Base-by-base conservation (phyloP, 2,888 invertebrate species). In the Ochropacha duplaris region DNA sequence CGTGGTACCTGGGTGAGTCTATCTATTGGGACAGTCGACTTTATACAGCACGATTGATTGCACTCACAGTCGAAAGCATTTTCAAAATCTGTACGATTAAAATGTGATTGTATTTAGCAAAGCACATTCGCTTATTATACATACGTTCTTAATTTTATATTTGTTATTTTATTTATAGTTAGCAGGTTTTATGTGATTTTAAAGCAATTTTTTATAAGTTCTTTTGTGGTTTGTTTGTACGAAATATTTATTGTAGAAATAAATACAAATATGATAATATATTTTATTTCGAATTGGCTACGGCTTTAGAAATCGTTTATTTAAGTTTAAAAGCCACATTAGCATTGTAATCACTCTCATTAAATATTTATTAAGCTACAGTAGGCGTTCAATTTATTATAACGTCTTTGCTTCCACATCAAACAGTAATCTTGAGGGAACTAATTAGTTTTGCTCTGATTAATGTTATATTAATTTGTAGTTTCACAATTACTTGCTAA, bases 391-490 rank as follows among this genome's bases (percentile, higher is more conserved):
- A 31, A 31, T 22, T 51, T 51, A 52, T 12, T 19, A 44, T 36
- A 44, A 44, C 44, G 9, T 16, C 31, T 52, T 52, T 11, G 31
- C 22, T 28, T 14, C 31, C 5, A 44, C 19, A n/a, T 19, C 2
- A 44, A 44, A 44, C 19, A 44, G 44, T 44, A 44, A 44, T 31
- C 31, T 31, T n/a, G 44, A 52, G 52, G n/a, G 14, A 34, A 52
- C 22, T 14, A 52, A 52, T 52, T 52, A 22, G 52, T 52, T 52
- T 52, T 34, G 52, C 52, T 52, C 52, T 31, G 34, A 52, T 52
- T 52, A 19, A 22, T 31, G 31, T 22, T 34, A 31, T 22, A 31
- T 19, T 19, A n/a, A 28, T 51, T 51, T 28, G n/a, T 16, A 28
- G 28, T 28, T 51, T 50, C 50, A 44, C 26, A 50, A 16, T 50